phyloP scores from a whole-genome alignment of 2,797 vertebrate species.

The Eulemur albifrons region DNA sequence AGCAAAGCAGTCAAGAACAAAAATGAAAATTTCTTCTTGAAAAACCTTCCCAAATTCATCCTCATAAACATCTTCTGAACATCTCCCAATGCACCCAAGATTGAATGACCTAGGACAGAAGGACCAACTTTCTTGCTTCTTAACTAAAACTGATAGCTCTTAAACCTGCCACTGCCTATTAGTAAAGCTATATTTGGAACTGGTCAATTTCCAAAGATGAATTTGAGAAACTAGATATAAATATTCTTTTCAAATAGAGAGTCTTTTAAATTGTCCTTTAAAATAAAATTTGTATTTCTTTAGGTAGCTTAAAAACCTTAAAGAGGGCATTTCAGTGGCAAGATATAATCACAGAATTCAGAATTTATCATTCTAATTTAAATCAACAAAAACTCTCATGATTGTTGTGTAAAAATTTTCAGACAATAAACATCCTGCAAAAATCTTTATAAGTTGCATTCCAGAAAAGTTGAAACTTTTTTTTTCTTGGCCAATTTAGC shows the following conservation, averaged over 20 bases:
- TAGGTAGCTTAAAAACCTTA: background rate
- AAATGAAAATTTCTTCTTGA: background rate
- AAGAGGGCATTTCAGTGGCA: background rate
- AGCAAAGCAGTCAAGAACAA: conserved; percentile 1
- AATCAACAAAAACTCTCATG: background rate
- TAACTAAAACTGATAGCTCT: background rate
- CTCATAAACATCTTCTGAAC: background rate
- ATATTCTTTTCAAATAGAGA: background rate
- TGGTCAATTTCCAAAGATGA: background rate
- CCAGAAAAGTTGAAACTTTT: background rate
- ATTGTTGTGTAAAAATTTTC: background rate
- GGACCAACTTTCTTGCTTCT: background rate
- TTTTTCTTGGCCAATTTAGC: background rate
- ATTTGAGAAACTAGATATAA: background rate
- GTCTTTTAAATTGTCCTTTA: background rate
- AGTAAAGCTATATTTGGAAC: background rate
- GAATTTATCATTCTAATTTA: background rate
- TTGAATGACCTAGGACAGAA: background rate
- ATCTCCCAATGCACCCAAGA: background rate
- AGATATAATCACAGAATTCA: background rate
- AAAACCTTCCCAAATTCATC: background rate
- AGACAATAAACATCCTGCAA: background rate
- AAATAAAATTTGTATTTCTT: background rate
- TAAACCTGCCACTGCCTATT: background rate
- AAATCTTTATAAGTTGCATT: background rate